A percentile compares a stretch with the other conserved stretches of the same genome.
Evolutionary conservation across 2,888 invertebrate genomes (phyloP).

Genomic region (Glaucopsyche alexis): DNA sequence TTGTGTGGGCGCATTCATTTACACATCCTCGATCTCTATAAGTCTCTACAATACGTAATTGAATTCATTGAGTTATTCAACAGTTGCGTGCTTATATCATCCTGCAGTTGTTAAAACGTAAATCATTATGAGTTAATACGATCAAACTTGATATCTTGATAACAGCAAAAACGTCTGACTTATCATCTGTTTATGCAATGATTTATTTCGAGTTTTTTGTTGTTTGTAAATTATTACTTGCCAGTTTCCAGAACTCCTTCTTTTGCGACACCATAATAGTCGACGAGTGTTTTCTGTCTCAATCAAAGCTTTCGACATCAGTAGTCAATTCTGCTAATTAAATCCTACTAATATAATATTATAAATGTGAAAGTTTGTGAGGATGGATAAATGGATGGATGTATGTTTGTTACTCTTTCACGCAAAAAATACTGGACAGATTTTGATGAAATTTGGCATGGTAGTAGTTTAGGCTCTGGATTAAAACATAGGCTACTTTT

Average conservation of each 20-base stretch:
- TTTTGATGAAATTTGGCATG: too few species aligned
- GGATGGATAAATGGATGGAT: too few species aligned
- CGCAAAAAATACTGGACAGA: too few species aligned
- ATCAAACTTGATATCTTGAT: slow-evolving; percentile 19
- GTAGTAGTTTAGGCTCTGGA: too few species aligned
- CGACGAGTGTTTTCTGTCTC: too few species aligned
- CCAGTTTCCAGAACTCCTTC: not conserved
- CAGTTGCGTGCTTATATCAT: slow-evolving; percentile 41
- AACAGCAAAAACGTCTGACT: slow-evolving; percentile 19
- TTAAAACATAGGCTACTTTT: too few species aligned
- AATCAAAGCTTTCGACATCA: too few species aligned
- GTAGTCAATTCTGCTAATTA: too few species aligned
- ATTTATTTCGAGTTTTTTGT: slow-evolving; percentile 2
- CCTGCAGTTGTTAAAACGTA: slow-evolving; percentile 41
- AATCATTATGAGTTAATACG: slow-evolving; percentile 37
- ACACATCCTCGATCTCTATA: not conserved
- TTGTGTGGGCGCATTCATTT: not conserved
- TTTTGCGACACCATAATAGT: too few species aligned
- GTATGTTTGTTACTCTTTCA: too few species aligned
- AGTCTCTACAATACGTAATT: slow-evolving; percentile 2
- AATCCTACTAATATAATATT: too few species aligned
- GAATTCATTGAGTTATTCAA: slow-evolving; percentile 21
- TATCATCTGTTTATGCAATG: slow-evolving; percentile 23
- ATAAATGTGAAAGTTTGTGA: too few species aligned
- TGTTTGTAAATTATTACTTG: not conserved